Conservation (phyloP, 2,797 vertebrate species). For the Pagetopsis macropterus region DNA sequence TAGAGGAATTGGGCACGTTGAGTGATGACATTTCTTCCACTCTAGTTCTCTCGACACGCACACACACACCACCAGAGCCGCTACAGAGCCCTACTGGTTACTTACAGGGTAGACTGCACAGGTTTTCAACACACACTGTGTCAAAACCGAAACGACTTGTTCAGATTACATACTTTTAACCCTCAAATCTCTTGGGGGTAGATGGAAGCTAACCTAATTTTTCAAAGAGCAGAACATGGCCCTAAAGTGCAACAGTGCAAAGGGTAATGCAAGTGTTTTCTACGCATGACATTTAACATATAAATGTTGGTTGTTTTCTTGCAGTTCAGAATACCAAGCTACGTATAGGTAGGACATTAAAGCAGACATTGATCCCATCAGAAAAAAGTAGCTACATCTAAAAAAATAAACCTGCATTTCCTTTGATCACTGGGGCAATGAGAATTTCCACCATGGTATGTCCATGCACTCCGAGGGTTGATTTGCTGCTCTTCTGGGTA, state of each 20-base stretch:
- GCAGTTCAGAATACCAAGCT: not conserved
- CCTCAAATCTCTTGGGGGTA: slow-evolving; percentile 9
- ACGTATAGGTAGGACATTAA: slow-evolving; percentile 17
- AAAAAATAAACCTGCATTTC: slow-evolving; percentile 26
- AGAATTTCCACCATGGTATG: slow-evolving; percentile 24
- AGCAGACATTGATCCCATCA: slow-evolving; percentile 24
- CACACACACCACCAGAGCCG: slow-evolving; percentile 3
- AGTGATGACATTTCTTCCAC: slow-evolving; percentile 66
- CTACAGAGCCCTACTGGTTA: slow-evolving; percentile 14
- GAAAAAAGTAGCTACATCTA: slow-evolving; percentile 3
- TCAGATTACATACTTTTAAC: slow-evolving; percentile 30
- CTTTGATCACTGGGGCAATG: slow-evolving; percentile 29
- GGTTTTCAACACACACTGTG: slow-evolving; percentile 13
- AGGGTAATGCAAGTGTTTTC: slow-evolving; percentile 58
- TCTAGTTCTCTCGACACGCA: slow-evolving; percentile 55
- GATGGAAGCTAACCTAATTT: not conserved
- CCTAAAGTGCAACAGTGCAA: slow-evolving; percentile 63
- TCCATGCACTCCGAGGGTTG: slow-evolving; percentile 27
- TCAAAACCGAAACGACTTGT: slow-evolving; percentile 59
- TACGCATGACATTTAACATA: slow-evolving; percentile 47
- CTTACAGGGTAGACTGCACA: slow-evolving; percentile 15
- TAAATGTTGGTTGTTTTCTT: slow-evolving; percentile 29
- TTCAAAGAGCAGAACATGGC: slow-evolving; percentile 47
- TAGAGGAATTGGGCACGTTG: slow-evolving; percentile 61
- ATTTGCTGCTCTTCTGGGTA: slow-evolving; percentile 54